Evolutionary conservation across 1,140 invertebrate species (phyloP), one percentile per base, ranked within the genome.

Genomic region (Drosophila mojavensis): DNA sequence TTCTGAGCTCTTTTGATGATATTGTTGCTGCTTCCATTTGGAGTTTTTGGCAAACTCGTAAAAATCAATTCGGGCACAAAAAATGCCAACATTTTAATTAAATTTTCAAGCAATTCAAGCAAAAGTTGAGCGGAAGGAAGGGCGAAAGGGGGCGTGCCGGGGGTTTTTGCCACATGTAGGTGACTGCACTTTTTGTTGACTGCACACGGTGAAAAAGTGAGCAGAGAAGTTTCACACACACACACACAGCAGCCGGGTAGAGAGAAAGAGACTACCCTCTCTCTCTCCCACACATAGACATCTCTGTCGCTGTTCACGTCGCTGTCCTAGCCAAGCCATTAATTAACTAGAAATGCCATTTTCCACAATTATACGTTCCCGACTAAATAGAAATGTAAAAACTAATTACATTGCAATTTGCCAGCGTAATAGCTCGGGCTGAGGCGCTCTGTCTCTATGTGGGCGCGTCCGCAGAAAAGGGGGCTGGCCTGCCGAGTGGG

Each of bases 331-430:
- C 20, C 75, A 63, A 64, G 79, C 84, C 81, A 89, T 89, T 89
- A 89, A 89, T 89, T 89, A 89, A 89, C 84, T 89, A 89, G 81
- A 89, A 89, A 89, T 89, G 84, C 74, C 80, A 89, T 89, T 89
- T 89, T 89, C 85, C 78, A 89, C 84, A 89, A 89, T 89, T 89
- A 89, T 84, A 89, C 84, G 85, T 89, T 89, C 67, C 75, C 77
- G 67, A 84, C 84, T 89, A 81, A 89, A 89, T 89, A 89, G 84
- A 89, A 89, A 89, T 89, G 84, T 89, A 89, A 89, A 88, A 89
- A 89, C 84, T 89, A 89, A 89, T 89, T 89, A 89, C 84, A 89
- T 89, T 89, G 84, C 84, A 89, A 89, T 89, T 89, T 89, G 84
- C 84, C 84, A 89, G 47, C 84, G 84, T 89, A 89, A 89, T 89